Base-by-base conservation (phyloP, 2,797 vertebrate species). In the Agapornis canus region DNA sequence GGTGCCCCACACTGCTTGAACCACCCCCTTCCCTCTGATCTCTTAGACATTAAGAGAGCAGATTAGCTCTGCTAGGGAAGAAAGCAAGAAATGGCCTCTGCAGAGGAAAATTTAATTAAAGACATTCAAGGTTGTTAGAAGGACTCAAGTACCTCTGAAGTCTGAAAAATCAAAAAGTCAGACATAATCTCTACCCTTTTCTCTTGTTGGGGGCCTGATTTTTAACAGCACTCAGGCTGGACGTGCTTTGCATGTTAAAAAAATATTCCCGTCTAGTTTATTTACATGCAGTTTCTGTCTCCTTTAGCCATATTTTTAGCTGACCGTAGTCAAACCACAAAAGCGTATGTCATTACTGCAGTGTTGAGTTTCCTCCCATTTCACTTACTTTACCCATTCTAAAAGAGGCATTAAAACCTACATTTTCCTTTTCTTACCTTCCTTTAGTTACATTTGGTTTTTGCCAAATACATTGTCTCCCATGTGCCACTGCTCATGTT, bases 291-390 rank as follows among this genome's bases (percentile, higher is more conserved):
- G 23, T 66, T 93, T 90, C 29, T 71, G 10, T 35, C 13, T 79
- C 39, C 22, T 29, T 76, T 88, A 4, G 10, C 13, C 18, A 2
- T 45, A 11, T 76, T 81, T 72, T 85, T 32, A 56, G 21, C 27
- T 64, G 11, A 66, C 29, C 1, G 0, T 26, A 60, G n/a, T n/a
- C 43, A 89, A 86, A 35, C 20, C 32, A 56, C 0, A 2, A 71
- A 64, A 61, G 11, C 11, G 27, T 31, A 7, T 40, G 5, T 39
- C 27, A 15, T 71, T 78, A 37, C 10, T 47, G 16, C 31, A 60
- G 13, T 64, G 8, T 11, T 73, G 51, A 43, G 31, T 21, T 78
- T 79, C 60, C 10, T 66, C 19, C 9, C 18, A 17, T 45, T 93
- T 89, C 19, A 18, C 19, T 85, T 45, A 14, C 19, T 84, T 66